Evolutionary conservation across 1,140 invertebrate genomes (phyloP).

Genomic region (Tigriopus japonicus): DNA sequence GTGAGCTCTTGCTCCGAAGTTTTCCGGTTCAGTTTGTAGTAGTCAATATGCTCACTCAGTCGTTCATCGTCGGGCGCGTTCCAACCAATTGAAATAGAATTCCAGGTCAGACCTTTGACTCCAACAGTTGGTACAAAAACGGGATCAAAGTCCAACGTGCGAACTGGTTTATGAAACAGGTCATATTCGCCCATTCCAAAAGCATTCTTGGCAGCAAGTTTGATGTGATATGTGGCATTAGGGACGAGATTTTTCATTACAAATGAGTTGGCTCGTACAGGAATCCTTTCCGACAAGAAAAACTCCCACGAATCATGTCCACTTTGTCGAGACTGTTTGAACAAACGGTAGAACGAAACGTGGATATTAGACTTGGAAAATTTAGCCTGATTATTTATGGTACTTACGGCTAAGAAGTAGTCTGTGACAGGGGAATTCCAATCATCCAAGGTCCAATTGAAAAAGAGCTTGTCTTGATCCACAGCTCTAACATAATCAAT

Average conservation of each 20-base stretch:
- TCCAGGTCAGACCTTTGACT: conserved; percentile 51
- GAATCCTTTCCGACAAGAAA: neutral
- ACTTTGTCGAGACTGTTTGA: conserved; percentile 16
- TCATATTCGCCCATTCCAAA: conserved; percentile 31
- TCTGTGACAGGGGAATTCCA: conserved; percentile 46
- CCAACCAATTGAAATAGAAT: conserved; percentile 58
- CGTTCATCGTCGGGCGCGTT: conserved; percentile 34
- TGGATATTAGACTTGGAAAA: too few relatives aligned
- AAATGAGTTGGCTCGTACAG: conserved; percentile 10
- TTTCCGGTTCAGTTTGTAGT: conserved; percentile 17
- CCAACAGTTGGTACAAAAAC: conserved; percentile 51
- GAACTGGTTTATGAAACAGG: conserved; percentile 32
- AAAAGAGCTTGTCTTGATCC: conserved; percentile 45
- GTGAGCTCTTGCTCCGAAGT: conserved; percentile 26
- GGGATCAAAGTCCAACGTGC: conserved; percentile 45
- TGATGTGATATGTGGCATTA: conserved; percentile 17
- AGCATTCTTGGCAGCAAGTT: conserved; percentile 23
- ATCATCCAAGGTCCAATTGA: conserved; percentile 60
- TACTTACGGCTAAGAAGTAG: conserved; percentile 36
- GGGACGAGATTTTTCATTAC: conserved; percentile 18
- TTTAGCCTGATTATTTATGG: too few relatives aligned
- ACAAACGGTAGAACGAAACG: too few relatives aligned
- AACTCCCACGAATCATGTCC: conserved; percentile 1
- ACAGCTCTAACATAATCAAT: conserved; percentile 54
- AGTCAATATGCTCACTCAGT: conserved; percentile 17